Evolutionary conservation across 1,140 invertebrate genomes (phyloP), one percentile per base, ranked within the genome.

Genomic region (Pentalonia nigronervosa): DNA sequence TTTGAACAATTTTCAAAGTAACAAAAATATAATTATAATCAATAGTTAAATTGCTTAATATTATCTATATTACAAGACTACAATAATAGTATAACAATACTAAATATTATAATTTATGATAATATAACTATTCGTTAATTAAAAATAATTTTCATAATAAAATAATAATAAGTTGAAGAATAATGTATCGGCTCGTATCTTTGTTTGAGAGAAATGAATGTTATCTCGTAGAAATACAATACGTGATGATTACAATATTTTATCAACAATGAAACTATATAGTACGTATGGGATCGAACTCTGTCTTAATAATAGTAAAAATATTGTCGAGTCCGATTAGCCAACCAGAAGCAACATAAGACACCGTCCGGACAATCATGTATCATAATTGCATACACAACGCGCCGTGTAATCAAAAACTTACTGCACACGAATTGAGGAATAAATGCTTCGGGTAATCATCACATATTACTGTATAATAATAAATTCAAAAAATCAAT

Each of bases 341-440:
- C 25, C 4, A 30, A 14, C 11, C 30, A 30, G 11, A n/a, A 60
- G 25, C 25, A 53, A 53, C 30, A 11, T n/a, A 67, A 81, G 4
- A 0, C 4, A 1, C 8, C 84, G 11, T 11, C 9, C 1, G 1
- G 25, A 30, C 9, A 11, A 25, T 0, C 23, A 6, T n/a, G 41
- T 47, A 86, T 4, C 84, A 47, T 36, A 86, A 86, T 86, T 86
- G 41, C 41, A 45, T 86, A 47, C 30, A 86, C 25, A 30, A 6
- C 11, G 84, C 41, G 45, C 84, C 84, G 84, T 86, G 0, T 17
- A 1, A 86, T 30, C 9, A 11, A 11, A 47, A 47, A 30, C 23
- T 9, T 14, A 67, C 11, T 14, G 60, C 11, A 67, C 11, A 17
- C 3, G 30, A 67, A 67, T 67, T 14, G 11, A 67, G 3, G 0